Evolutionary conservation across 2,888 invertebrate genomes (phyloP), one percentile per base, ranked within the genome.

Genomic region (Emmelina monodactyla): DNA sequence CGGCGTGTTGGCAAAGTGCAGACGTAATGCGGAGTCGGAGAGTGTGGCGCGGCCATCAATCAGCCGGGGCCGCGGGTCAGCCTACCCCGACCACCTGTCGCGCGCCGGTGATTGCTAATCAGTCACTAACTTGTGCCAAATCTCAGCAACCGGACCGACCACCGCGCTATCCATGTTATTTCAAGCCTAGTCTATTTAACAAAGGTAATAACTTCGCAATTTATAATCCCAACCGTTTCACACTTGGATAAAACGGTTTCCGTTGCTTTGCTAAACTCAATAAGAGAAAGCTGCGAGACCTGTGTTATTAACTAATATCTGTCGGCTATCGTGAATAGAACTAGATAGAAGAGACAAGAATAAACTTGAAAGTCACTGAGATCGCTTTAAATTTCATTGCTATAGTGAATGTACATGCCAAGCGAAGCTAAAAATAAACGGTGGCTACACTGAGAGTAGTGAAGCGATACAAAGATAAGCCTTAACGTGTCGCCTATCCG

Each of bases 111-210:
- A 70, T 68, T 68, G 72, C 78, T 75, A 76, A 76, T 76, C 78
- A 78, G 76, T 76, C 76, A 76, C 72, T 71, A 71, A 72, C 70
- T 68, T 67, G 62, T 64, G 61, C 66, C 62, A 71, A 76, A 76
- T 78, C 75, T 76, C 73, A 55, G 65, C 54, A 66, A 58, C 58
- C 56, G 55, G 55, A 58, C 56, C 53, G 57, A n/a, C n/a, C 51
- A 42, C 50, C 47, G 58, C 55, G 53, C 47, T 53, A 50, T 53
- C 70, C 68, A 68, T 69, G 63, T 56, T 63, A 58, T 71, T 75
- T 69, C 71, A 65, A 71, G n/a, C n/a, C n/a, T n/a, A n/a, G n/a
- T n/a, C n/a, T n/a, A n/a, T n/a, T 67, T 62, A 68, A 71, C 67
- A 63, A 55, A 60, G 57, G 59, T 57, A 62, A 66, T 63, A 63